Conservation (phyloP, 2,888 invertebrate genomes). For the Drepana falcataria region DNA sequence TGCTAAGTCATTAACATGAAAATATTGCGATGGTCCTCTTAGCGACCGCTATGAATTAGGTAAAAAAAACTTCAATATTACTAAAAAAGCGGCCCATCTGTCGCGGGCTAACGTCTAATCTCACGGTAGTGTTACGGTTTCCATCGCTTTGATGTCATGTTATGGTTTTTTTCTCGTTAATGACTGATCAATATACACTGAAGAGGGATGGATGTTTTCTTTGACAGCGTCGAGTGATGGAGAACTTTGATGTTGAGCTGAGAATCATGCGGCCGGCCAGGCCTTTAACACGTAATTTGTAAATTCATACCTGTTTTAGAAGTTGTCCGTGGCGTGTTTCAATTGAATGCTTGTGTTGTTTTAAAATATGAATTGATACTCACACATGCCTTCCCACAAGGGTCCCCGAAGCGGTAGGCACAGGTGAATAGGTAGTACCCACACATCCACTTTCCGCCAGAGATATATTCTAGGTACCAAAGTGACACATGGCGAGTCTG, state of each 20-base stretch:
- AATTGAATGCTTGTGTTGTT: too few species aligned
- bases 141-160: constrained; percentile 36
- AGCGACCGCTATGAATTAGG: background rate
- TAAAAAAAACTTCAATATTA: constrained; percentile 6
- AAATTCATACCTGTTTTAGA: background rate
- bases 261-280: background rate
- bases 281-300: background rate
- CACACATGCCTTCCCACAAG: too few species aligned
- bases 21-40: background rate
- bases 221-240: background rate
- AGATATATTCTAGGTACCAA: too few species aligned
- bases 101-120: background rate
- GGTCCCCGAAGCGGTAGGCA: too few species aligned
- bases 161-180: constrained; percentile 18
- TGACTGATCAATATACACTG: constrained; percentile 33
- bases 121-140: constrained; percentile 2
- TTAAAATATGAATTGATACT: too few species aligned
- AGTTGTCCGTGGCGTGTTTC: too few species aligned
- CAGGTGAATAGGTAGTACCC: too few species aligned
- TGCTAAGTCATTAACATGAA: too few species aligned
- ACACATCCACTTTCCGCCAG: too few species aligned
- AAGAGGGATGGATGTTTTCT: background rate
- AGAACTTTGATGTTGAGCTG: background rate
- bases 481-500: too few species aligned
- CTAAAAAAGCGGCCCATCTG: constrained; percentile 4